Percentiles rank a stretch among this genome's conserved stretches.
phyloP scores from a whole-genome alignment of 2,888 invertebrate genomes.

The Chorisops tibialis region DNA sequence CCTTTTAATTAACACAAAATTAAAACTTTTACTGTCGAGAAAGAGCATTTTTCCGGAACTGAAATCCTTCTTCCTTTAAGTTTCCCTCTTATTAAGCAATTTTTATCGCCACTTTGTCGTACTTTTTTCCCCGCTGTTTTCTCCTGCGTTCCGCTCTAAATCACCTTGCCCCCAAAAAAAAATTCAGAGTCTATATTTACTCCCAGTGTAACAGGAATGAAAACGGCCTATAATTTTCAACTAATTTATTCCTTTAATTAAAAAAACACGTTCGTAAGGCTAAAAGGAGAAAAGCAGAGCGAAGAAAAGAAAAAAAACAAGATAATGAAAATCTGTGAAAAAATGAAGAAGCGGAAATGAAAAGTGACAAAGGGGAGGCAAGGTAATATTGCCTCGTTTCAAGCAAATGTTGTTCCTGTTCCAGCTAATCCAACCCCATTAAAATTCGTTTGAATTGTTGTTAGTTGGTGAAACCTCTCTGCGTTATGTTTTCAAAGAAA shows the following conservation, averaged over 20 bases:
- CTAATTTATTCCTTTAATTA: slow-evolving; percentile 23
- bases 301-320: background rate
- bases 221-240: background rate
- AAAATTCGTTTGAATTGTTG: slow-evolving; percentile 2
- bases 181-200: slow-evolving; percentile 1
- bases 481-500: no score
- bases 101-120: slow-evolving; percentile 1
- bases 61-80: background rate
- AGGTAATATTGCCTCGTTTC: background rate
- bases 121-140: no score
- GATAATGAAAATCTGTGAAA: background rate
- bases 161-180: background rate
- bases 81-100: slow-evolving; percentile 1
- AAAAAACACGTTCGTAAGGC: background rate
- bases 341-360: background rate
- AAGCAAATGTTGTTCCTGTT: background rate
- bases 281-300: background rate
- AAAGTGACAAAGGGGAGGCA: background rate
- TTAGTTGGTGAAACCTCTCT: background rate
- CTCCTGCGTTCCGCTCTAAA: background rate
- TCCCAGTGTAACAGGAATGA: background rate
- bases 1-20: slow-evolving; percentile 14
- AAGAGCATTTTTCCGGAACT: background rate
- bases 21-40: background rate
- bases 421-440: slow-evolving; percentile 3